These are phyloP conservation scores for Helicoverpa zea DNA, from an alignment of 1,140 invertebrate species.

Conservation along the genomic window DNA sequence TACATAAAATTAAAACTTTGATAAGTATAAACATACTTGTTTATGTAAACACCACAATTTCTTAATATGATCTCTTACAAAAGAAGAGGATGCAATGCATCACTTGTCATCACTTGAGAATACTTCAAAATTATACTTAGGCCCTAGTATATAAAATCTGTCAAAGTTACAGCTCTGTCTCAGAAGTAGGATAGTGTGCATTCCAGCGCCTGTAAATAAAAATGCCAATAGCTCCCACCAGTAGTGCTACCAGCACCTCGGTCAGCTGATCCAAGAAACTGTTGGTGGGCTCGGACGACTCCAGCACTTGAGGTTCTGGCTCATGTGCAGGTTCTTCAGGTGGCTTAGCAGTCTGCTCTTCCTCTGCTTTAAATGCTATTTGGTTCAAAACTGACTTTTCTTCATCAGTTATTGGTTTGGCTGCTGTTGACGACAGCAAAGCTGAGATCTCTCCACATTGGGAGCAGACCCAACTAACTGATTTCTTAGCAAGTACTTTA, in stretches of 20 bases:
- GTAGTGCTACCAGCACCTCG: conserved; percentile 77
- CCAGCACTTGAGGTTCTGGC: conserved; percentile 70
- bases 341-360: conserved; percentile 75
- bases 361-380: conserved; percentile 83
- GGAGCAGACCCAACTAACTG: conserved; percentile 87
- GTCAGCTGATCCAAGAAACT: conserved; percentile 80
- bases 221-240: conserved; percentile 78
- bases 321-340: conserved; percentile 69
- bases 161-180: conserved; percentile 71
- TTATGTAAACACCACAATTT: conserved; percentile 32
- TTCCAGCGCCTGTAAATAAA: conserved; percentile 82
- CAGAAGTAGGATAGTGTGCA: conserved; percentile 60
- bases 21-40: neutral
- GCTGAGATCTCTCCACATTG: conserved; percentile 88
- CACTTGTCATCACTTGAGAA: conserved; percentile 44
- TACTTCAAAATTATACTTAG: conserved; percentile 58
- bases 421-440: conserved; percentile 83
- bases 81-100: conserved; percentile 35
- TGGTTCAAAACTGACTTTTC: conserved; percentile 82
- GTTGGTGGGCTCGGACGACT: conserved; percentile 71
- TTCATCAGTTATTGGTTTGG: conserved; percentile 84
- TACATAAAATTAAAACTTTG: neutral
- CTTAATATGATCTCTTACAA: conserved; percentile 34
- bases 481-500: conserved; percentile 92
- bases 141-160: conserved; percentile 52